These are phyloP conservation scores for Mayetiola destructor DNA, from an alignment of 2,888 invertebrate species.

Conservation along the genomic window DNA sequence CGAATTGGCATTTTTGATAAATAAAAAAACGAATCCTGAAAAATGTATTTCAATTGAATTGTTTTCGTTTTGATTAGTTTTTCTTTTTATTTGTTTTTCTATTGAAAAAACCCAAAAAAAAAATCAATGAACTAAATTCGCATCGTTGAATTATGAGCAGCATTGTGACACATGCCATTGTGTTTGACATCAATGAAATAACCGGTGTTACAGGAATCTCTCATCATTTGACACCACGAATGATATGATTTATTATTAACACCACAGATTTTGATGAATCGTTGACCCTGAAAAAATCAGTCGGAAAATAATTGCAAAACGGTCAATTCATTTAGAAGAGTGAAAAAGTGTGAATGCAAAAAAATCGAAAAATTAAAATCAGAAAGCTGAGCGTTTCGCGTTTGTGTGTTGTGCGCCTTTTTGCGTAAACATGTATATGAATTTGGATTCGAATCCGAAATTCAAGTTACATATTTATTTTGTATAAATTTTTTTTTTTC, in stretches of 20 bases:
- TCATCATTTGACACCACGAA: constrained; percentile 66
- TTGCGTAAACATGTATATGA: too few relatives aligned
- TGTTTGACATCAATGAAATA: constrained; percentile 55
- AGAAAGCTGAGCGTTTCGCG: neutral
- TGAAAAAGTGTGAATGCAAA: neutral
- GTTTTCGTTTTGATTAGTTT: too few relatives aligned
- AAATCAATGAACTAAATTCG: too few relatives aligned
- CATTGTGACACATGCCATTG: constrained; percentile 42
- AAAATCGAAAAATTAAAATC: neutral
- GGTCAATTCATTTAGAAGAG: neutral
- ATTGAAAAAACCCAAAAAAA: too few relatives aligned
- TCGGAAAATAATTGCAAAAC: neutral
- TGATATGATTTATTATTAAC: constrained; percentile 58
- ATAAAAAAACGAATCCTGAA: too few relatives aligned
- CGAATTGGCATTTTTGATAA: too few relatives aligned
- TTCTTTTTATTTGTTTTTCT: too few relatives aligned
- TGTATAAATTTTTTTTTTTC: too few relatives aligned
- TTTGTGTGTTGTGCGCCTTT: neutral
- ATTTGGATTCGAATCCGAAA: too few relatives aligned
- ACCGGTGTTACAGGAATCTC: constrained; percentile 59
- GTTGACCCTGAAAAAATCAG: neutral
- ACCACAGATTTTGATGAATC: constrained; percentile 46
- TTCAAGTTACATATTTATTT: too few relatives aligned
- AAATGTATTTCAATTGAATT: too few relatives aligned
- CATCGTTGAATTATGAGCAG: too few relatives aligned